These are phyloP conservation scores for Mimumesa dahlbomi DNA, from an alignment of 2,888 invertebrate genomes.

Conservation along the genomic window DNA sequence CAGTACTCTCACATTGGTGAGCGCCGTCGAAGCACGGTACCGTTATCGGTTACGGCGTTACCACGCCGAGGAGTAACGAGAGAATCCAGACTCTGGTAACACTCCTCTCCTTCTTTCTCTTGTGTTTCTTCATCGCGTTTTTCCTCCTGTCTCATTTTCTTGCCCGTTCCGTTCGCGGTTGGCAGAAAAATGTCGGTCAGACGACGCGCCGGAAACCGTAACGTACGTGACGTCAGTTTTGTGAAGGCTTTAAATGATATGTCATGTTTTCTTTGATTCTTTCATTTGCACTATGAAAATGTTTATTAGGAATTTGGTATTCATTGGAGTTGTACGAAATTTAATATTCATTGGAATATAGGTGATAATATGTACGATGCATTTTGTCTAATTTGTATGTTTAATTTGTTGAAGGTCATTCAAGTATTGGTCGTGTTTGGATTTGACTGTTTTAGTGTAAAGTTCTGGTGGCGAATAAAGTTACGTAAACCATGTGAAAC, in stretches of 20 bases:
- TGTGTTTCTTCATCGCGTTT: constrained; percentile 3
- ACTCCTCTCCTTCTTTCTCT: background rate
- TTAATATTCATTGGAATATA: no score
- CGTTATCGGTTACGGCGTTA: constrained; percentile 71
- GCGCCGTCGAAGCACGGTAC: constrained; percentile 69
- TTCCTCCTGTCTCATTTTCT: constrained; percentile 31
- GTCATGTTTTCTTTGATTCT: background rate
- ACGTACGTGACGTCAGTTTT: background rate
- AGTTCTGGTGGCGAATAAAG: no score
- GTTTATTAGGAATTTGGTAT: no score
- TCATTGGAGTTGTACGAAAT: no score
- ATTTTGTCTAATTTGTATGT: no score
- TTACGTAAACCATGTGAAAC: no score
- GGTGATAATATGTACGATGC: no score
- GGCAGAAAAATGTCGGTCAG: constrained; percentile 42
- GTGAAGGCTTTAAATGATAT: no score
- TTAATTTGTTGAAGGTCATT: no score
- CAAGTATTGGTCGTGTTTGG: no score
- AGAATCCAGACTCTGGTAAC: constrained; percentile 23
- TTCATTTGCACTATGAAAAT: background rate
- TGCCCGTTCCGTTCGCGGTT: constrained; percentile 25
- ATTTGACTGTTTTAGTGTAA: no score
- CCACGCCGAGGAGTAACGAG: constrained; percentile 45
- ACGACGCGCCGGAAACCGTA: background rate
- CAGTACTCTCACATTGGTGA: constrained; percentile 73